Evolutionary conservation across 1,140 invertebrate genomes (phyloP), one percentile per base, ranked within the genome.

Genomic region (Pemphigus obesinymphae): DNA sequence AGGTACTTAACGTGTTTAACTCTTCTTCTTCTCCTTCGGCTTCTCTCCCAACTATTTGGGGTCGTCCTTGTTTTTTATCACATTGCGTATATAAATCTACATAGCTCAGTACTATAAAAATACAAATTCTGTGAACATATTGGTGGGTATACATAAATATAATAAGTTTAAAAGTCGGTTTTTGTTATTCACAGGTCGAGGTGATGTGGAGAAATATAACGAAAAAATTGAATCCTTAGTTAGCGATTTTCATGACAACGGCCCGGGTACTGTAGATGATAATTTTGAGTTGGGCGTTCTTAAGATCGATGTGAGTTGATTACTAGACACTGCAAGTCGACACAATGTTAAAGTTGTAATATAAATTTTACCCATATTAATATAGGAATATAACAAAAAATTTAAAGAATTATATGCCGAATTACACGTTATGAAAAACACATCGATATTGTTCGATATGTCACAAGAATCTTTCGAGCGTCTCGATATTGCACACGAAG

Each of bases 201-300:
- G 89, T 0, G 91, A 95, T 86, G 94, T 96, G 83, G 87, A 89
- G 20, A 89, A 90, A 15, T 96, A 96, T 88, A 87, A 89, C 31
- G 86, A 88, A 17, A 90, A 92, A 84, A 86, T 94, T 37, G 87
- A 87, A 11, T 88, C 89, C 0, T 96, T 96, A 86, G 88, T 92
- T 0, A 89, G 92, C 82, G 90, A 91, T 85, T 96, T 94, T 85
- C 89, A 92, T 82, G 85, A 85, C 0, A 89, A 93, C 84, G 95
- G 95, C 0, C 95, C 95, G 0, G 93, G 91, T 6, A 90, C 91
- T 63, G 92, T 95, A 40, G 92, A 91, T 0, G 87, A 91, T 17
- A 90, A 96, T 86, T 88, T 96, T 83, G 93, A 96, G 53, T 87
- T 87, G 82, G 95, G 95, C 15, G 10, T 78, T 20, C 23, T 10